A percentile compares a stretch with the other conserved stretches of the same genome.
Conservation (phyloP, 2,797 vertebrate genomes). For the Anguilla obscura region DNA sequence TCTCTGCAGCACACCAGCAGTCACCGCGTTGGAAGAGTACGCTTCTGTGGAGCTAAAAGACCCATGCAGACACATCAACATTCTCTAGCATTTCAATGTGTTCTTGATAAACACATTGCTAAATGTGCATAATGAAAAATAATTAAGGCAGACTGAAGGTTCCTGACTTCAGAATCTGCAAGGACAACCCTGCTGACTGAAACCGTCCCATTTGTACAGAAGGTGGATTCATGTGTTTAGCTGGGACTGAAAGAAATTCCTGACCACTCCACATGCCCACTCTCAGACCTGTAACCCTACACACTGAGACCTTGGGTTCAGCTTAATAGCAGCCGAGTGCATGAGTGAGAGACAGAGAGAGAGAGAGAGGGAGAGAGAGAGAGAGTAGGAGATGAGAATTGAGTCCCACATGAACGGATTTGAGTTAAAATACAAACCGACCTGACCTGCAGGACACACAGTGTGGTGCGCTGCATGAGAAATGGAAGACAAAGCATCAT, state of each 20-base stretch:
- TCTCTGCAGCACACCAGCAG: background rate
- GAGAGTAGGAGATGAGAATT: background rate
- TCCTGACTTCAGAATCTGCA: no score
- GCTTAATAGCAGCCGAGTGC: background rate
- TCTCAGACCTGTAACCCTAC: background rate
- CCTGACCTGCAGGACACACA: background rate
- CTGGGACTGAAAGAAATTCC: no score
- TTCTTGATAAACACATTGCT: no score
- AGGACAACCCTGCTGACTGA: no score
- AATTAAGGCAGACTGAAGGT: no score
- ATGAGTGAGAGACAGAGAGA: background rate
- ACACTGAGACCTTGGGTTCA: background rate
- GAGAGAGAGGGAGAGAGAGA: no score
- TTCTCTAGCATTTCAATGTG: no score
- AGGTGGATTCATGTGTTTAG: no score
- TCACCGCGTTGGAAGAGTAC: background rate
- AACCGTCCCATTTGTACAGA: no score
- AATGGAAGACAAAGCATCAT: background rate
- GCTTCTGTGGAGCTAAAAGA: background rate
- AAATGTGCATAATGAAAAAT: no score
- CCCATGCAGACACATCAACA: background rate
- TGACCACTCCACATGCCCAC: background rate
- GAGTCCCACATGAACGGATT: background rate
- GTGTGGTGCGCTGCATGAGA: background rate
- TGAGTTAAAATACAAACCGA: background rate